A percentile compares a stretch with the other conserved stretches of the same genome.
phyloP scores from a whole-genome alignment of 2,888 invertebrate genomes.

The Sericinus montela region DNA sequence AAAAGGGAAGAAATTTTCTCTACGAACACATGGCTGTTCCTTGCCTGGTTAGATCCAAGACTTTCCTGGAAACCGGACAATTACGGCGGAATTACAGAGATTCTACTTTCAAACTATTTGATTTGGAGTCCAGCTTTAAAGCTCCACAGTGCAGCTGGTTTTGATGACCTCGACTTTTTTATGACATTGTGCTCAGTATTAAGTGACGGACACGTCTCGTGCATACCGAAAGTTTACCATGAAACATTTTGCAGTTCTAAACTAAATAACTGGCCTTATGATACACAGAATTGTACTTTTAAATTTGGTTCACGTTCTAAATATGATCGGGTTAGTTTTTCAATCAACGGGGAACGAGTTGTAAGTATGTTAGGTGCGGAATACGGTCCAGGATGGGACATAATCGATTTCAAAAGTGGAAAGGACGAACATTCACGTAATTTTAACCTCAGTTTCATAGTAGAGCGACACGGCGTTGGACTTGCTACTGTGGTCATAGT shows the following conservation, averaged over 20 bases:
- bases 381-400: conserved; percentile 41
- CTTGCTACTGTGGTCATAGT: conserved; percentile 36
- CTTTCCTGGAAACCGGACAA: conserved; percentile 29
- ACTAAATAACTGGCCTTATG: conserved; percentile 42
- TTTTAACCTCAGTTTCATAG: conserved; percentile 34
- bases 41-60: conserved; percentile 30
- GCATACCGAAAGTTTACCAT: conserved; percentile 16
- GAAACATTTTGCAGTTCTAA: conserved; percentile 28
- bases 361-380: conserved; percentile 29
- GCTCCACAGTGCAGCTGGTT: conserved; percentile 28
- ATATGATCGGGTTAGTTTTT: conserved; percentile 21
- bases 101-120: conserved; percentile 2
- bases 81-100: conserved; percentile 23
- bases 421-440: conserved; percentile 24
- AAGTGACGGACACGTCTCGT: conserved; percentile 26
- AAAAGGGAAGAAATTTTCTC: conserved; percentile 30
- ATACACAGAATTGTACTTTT: conserved; percentile 35
- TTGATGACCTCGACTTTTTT: conserved; percentile 10
- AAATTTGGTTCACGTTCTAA: conserved; percentile 22
- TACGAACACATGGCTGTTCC: conserved; percentile 24
- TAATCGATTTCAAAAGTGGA: conserved; percentile 33
- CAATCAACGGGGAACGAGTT: conserved; percentile 20
- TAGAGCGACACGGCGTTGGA: conserved; percentile 39
- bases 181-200: conserved; percentile 25
- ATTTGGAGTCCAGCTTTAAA: conserved; percentile 29